Base-by-base conservation (phyloP, 2,888 invertebrate species). In the Eristalinus aeneus region DNA sequence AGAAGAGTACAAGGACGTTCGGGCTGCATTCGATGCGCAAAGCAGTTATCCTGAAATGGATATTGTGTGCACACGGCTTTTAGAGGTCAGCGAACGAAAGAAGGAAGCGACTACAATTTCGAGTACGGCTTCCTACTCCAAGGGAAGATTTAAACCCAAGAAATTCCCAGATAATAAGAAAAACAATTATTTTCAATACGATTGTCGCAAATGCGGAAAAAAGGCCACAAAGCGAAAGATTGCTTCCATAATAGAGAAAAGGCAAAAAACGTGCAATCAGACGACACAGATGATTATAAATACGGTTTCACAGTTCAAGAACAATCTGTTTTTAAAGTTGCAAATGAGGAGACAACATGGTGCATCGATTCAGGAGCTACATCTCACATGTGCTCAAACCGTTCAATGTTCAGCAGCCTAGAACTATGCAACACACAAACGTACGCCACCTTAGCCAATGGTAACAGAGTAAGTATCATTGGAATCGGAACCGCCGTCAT, bases 241-340 rank as follows among this genome's bases (percentile, higher is more conserved):
- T 74, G 73, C 36, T 74, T 32, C 12, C 34, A 63, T 3, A 69
- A 74, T 56, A 75, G 64, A 69, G 63, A 74, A 27, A 69, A 80
- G 64, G 58, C 22, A 1, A 54, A 58, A 9, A 53, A 16, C 9
- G 54, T 4, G 5, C 27, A 27, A 5, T 27, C 2, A 27, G 27
- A n/a, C n/a, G n/a, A n/a, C 1, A 23, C 1, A 11, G 71, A 12
- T 32, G 27, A 64, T n/a, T n/a, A n/a, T n/a, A n/a, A 71, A 34
- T 72, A 79, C 54, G 73, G 61, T 0, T 73, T 79, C n/a, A 54
- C 9, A 0, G 20, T 73, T 5, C n/a, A 16, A 34, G 72, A 79
- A 11, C 31, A 73, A 34, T 54, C 31, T 61, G 58, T 12, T 22
- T 65, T 72, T 12, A 58, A 27, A 12, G 12, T 60, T 11, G 22